These are phyloP conservation scores for Coboldia fuscipes DNA, from an alignment of 1,140 invertebrate species.

Conservation along the genomic window DNA sequence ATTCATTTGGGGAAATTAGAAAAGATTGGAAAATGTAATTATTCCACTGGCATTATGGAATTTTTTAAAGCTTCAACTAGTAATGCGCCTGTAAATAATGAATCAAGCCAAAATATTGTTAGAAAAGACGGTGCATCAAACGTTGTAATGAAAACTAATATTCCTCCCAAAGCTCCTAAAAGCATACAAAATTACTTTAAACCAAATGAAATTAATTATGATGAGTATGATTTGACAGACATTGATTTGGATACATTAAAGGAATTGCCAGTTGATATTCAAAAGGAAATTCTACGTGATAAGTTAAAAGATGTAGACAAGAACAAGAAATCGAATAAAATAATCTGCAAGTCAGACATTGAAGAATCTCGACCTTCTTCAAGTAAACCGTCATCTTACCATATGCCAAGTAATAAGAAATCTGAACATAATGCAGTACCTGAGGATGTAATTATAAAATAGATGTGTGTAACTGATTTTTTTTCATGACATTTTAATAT, in stretches of 20 bases:
- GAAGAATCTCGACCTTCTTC: neutral
- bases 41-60: neutral
- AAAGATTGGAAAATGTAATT: slow-evolving; percentile 6
- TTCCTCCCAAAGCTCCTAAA: slow-evolving; percentile 3
- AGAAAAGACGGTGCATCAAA: slow-evolving; percentile 6
- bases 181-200: neutral
- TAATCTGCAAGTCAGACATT: neutral
- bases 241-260: slow-evolving; percentile 32
- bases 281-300: slow-evolving; percentile 35
- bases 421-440: neutral
- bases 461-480: neutral
- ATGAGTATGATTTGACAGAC: slow-evolving; percentile 11
- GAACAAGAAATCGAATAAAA: neutral
- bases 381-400: neutral
- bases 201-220: no score
- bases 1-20: slow-evolving; percentile 51
- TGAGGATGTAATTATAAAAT: neutral
- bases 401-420: neutral
- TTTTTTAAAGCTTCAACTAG: slow-evolving; percentile 3
- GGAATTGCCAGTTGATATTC: slow-evolving; percentile 34
- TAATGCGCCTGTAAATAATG: neutral
- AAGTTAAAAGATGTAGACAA: slow-evolving; percentile 16
- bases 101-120: neutral
- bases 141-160: slow-evolving; percentile 1
- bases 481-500: neutral